These are phyloP conservation scores for Athene noctua DNA, from an alignment of 2,113 vertebrate genomes.

Conservation along the genomic window DNA sequence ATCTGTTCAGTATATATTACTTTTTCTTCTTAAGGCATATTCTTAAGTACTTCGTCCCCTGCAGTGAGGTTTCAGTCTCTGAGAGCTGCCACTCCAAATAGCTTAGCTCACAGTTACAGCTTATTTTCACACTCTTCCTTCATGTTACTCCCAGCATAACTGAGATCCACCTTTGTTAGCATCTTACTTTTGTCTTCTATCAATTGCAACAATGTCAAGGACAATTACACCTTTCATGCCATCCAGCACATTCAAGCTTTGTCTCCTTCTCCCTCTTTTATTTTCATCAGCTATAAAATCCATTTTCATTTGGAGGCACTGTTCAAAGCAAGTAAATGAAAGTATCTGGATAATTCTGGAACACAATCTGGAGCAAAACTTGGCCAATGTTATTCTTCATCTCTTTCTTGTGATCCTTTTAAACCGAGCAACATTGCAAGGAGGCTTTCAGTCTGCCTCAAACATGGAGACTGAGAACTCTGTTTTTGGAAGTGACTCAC, in stretches of 20 bases:
- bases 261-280: not conserved
- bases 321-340: not conserved
- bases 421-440: not conserved
- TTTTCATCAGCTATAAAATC: not conserved
- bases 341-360: not conserved
- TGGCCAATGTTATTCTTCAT: not conserved
- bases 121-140: not conserved
- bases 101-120: not conserved
- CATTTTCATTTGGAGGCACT: not conserved
- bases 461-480: not conserved
- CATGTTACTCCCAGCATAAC: not conserved
- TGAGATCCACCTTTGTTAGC: not conserved
- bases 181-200: not conserved
- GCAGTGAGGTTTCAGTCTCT: not conserved
- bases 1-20: not conserved
- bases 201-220: not conserved
- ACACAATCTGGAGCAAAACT: not conserved
- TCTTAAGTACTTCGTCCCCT: not conserved
- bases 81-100: not conserved
- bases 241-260: not conserved
- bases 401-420: not conserved
- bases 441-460: fast-evolving
- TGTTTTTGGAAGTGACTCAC: not conserved
- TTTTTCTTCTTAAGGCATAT: not conserved
- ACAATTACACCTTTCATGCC: not conserved